A percentile compares a stretch with the other conserved stretches of the same genome.
phyloP scores from a whole-genome alignment of 2,888 invertebrate genomes.

The Nomada ruficornis region DNA sequence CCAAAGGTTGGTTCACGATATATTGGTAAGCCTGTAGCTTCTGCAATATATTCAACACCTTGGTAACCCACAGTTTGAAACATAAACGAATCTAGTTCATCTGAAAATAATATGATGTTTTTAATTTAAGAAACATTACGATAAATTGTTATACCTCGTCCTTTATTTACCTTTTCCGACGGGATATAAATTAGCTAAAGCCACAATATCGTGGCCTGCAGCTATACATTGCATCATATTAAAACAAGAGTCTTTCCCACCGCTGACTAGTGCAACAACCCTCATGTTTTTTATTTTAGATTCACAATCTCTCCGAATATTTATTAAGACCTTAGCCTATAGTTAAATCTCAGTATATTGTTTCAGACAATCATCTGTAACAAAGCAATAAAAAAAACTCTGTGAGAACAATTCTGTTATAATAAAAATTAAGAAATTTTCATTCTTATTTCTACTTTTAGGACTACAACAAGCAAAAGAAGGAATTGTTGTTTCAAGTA shows the following conservation, averaged over 20 bases:
- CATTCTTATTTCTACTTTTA: no score
- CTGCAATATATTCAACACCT: slow-evolving; percentile 95
- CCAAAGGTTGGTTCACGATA: slow-evolving; percentile 94
- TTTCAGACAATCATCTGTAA: slow-evolving; percentile 79
- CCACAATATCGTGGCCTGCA: slow-evolving; percentile 97
- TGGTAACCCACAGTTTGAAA: slow-evolving; percentile 99
- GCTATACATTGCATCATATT: slow-evolving; percentile 99
- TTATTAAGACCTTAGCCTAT: slow-evolving; percentile 64
- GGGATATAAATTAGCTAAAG: slow-evolving; percentile 97
- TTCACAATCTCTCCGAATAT: slow-evolving; percentile 60
- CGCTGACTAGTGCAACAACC: slow-evolving; percentile 96
- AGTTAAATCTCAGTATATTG: slow-evolving; percentile 64
- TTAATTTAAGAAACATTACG: slow-evolving; percentile 15
- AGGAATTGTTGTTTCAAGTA: no score
- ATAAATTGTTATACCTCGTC: neutral
- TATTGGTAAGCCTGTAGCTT: slow-evolving; percentile 96
- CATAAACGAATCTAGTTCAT: slow-evolving; percentile 99
- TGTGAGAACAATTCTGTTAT: slow-evolving; percentile 46
- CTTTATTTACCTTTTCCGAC: slow-evolving; percentile 88
- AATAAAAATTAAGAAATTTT: slow-evolving; percentile 6
- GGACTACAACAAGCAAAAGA: no score
- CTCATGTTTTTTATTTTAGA: slow-evolving; percentile 87
- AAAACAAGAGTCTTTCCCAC: slow-evolving; percentile 99
- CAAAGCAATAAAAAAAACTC: slow-evolving; percentile 51
- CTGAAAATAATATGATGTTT: slow-evolving; percentile 83